phyloP scores from a whole-genome alignment of 2,113 vertebrate genomes.

The Cettia cetti region DNA sequence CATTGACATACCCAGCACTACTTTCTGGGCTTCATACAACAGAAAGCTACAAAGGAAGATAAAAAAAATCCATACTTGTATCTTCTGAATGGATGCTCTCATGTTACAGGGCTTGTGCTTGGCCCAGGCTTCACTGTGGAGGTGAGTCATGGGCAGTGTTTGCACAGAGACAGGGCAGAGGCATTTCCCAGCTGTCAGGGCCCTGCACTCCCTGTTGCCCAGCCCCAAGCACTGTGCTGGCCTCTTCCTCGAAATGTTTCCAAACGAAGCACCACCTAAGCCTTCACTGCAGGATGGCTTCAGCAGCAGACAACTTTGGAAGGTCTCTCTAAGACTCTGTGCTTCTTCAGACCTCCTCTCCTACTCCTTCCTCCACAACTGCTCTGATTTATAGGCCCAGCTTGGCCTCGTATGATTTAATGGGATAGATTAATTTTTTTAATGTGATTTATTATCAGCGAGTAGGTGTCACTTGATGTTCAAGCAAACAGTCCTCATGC shows the following conservation, averaged over 20 bases:
- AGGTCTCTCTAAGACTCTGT: not conserved
- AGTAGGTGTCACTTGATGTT: not conserved
- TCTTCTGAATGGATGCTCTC: not conserved
- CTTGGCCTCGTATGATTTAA: not conserved
- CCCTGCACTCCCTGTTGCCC: not conserved
- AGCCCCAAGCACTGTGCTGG: not conserved
- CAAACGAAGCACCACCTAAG: not conserved
- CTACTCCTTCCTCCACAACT: not conserved
- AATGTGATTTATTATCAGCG: not conserved
- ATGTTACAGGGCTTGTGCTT: not conserved
- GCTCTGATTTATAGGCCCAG: not conserved
- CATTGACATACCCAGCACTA: rapidly evolving
- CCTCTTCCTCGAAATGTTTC: not conserved
- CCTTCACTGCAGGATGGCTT: not conserved
- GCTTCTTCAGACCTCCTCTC: not conserved
- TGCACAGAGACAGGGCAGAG: not conserved
- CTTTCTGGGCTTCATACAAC: not conserved
- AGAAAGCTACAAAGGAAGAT: not conserved
- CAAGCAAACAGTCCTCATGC: not conserved
- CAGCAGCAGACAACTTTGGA: not conserved
- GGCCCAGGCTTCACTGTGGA: not conserved
- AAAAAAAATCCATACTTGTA: not conserved
- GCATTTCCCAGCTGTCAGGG: not conserved
- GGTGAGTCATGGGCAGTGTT: not conserved
- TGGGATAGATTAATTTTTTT: not conserved